Percentiles rank a stretch among this genome's conserved stretches.
phyloP scores from a whole-genome alignment of 2,888 invertebrate species.

The Epistrophe grossulariae region DNA sequence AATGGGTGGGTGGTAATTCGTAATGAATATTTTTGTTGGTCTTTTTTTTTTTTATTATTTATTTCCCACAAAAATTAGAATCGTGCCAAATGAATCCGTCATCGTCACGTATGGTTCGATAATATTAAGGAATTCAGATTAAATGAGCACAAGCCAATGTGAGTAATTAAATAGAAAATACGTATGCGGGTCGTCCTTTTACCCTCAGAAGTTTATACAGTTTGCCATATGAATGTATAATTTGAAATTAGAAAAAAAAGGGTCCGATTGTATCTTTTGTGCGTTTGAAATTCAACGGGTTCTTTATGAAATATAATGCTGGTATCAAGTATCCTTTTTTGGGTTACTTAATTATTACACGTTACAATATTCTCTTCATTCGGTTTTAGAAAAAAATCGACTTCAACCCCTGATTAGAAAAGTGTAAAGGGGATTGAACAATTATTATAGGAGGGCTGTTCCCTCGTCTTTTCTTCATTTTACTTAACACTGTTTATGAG shows the following conservation, averaged over 20 bases:
- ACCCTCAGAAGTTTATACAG: constrained; percentile 8
- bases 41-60: background rate
- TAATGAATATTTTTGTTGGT: constrained; percentile 15
- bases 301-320: constrained; percentile 47
- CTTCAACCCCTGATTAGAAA: constrained; percentile 20
- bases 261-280: constrained; percentile 41
- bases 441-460: background rate
- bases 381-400: background rate
- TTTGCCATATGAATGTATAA: background rate
- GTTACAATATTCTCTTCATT: background rate
- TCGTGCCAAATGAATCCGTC: constrained; percentile 62
- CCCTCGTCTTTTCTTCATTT: background rate
- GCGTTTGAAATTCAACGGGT: constrained; percentile 24
- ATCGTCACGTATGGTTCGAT: constrained; percentile 32
- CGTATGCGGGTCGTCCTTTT: constrained; percentile 30
- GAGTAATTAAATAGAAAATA: background rate
- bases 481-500: background rate
- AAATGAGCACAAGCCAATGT: constrained; percentile 29
- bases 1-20: constrained; percentile 52
- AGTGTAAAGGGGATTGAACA: background rate
- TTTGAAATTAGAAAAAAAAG: constrained; percentile 10
- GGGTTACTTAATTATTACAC: constrained; percentile 39
- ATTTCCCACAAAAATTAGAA: constrained; percentile 38
- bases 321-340: constrained; percentile 32
- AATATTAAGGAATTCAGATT: background rate